Evolutionary conservation across 2,797 vertebrate species (phyloP), one percentile per base, ranked within the genome.

Genomic region (Morelia viridis): DNA sequence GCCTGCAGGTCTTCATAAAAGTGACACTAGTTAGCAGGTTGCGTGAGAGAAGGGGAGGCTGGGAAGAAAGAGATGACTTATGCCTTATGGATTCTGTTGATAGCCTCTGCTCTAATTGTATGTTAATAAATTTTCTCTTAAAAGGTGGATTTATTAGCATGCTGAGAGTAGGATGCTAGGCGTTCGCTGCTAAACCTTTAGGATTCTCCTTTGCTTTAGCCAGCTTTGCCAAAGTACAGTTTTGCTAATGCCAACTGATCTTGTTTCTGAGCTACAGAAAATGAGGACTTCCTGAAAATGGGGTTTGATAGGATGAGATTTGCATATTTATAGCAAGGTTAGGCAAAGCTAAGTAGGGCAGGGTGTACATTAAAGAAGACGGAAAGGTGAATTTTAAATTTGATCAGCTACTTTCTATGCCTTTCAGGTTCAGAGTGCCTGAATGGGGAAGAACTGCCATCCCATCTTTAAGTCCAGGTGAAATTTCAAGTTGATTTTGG

Each of bases 141-240:
- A 88, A 80, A 80, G 46, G 65, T 89, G 26, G n/a, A 53, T 95
- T 93, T 94, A 50, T 17, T 94, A 90, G 93, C 87, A 87, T 61
- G 41, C 0, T 0, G 57, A 91, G 86, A 50, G 2, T 65, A 64
- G 17, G 91, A n/a, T 62, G n/a, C 58, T 9, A 1, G 7, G 9
- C 58, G 64, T 10, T 41, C 1, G 2, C 56, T 15, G 50, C 19
- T 31, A 35, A 50, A 57, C n/a, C 83, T 94, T 57, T 41, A 1
- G 22, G 26, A 91, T 89, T 1, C 4, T 12, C 62, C 87, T 71
- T 19, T 12, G 5, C 6, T 2, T 87, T 91, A 83, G 0, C 1
- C 0, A 57, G 92, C 62, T 5, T 35, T 58, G 15, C 84, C 10
- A 86, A 65, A 46, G 13, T 88, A 61, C 87, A 1, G 58, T 35